phyloP scores from a whole-genome alignment of 2,797 vertebrate genomes.

The Dendrocincla fuliginosa region DNA sequence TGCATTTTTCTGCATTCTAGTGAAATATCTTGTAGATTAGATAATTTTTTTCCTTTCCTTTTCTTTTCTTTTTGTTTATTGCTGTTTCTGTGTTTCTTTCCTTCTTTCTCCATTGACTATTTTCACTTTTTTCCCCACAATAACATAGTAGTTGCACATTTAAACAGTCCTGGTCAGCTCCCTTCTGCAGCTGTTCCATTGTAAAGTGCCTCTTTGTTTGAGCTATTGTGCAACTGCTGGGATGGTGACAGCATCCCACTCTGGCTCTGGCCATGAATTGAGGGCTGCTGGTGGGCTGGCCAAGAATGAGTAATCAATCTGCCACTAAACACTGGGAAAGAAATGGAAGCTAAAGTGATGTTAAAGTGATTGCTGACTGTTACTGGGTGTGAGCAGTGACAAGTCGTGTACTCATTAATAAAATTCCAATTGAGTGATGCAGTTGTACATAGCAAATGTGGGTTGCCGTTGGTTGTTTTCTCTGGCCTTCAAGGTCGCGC shows the following conservation, averaged over 20 bases:
- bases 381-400: background rate
- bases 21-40: background rate
- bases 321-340: background rate
- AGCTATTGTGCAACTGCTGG: conserved; percentile 27
- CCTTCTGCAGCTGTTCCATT: conserved; percentile 48
- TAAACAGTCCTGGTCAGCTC: conserved; percentile 27
- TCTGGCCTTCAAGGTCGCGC: background rate
- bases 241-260: background rate
- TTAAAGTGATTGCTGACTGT: conserved; percentile 6
- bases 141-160: background rate
- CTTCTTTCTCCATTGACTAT: background rate
- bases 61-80: background rate
- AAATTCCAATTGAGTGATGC: background rate
- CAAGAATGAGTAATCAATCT: conserved; percentile 1
- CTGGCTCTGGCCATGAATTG: background rate
- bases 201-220: conserved; percentile 31
- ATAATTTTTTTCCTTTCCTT: background rate
- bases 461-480: background rate
- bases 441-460: background rate
- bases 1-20: background rate
- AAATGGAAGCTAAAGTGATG: background rate
- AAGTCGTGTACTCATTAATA: background rate
- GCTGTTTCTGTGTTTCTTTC: background rate
- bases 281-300: background rate
- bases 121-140: background rate